phyloP scores from a whole-genome alignment of 2,113 vertebrate species.

The Lonchura striata region DNA sequence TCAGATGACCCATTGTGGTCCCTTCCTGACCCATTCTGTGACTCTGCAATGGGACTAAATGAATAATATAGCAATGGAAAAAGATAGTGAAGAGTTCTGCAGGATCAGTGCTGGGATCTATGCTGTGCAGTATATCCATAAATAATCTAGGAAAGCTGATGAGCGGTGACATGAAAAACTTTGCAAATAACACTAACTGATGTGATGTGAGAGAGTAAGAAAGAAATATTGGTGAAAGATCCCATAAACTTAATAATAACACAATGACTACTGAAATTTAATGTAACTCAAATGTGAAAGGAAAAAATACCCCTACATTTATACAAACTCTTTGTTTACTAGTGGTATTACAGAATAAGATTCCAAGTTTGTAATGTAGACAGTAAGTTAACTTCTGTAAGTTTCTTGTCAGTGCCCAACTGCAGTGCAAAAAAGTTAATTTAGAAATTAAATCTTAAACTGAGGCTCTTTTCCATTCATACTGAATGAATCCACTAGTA shows the following conservation, averaged over 20 bases:
- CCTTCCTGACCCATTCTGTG: neutral
- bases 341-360: neutral
- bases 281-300: neutral
- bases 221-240: neutral
- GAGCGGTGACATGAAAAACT: neutral
- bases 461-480: neutral
- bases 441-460: neutral
- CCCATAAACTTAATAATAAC: neutral
- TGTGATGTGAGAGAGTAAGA: neutral
- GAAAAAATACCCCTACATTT: neutral
- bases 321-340: neutral
- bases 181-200: neutral
- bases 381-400: neutral
- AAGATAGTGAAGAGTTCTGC: neutral
- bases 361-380: neutral
- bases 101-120: neutral
- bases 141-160: neutral
- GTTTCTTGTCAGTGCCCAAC: neutral
- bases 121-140: neutral
- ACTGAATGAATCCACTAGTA: neutral
- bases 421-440: neutral
- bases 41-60: neutral
- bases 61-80: neutral
- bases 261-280: neutral
- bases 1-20: neutral